Evolutionary conservation across 2,113 vertebrate genomes (phyloP).

Genomic region (Saimiri boliviensis): DNA sequence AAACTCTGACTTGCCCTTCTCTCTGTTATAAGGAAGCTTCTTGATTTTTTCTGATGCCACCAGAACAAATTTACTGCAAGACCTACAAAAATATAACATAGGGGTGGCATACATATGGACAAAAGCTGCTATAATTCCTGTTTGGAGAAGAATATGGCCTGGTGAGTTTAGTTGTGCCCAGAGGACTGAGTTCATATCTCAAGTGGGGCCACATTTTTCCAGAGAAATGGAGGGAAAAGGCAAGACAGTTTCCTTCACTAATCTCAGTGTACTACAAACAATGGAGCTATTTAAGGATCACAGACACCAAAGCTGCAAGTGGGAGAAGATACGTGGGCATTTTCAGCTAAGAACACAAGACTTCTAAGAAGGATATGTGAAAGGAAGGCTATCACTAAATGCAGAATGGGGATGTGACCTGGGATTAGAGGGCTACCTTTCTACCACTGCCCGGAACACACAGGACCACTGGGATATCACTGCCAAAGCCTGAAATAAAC

Average conservation of each 20-base stretch:
- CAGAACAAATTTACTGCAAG: not conserved
- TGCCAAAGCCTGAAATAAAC: not conserved
- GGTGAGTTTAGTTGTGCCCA: constrained; percentile 10
- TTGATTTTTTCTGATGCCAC: not conserved
- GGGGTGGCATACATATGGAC: not conserved
- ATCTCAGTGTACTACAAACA: constrained; percentile 30
- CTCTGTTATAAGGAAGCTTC: not conserved
- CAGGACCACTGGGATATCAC: not conserved
- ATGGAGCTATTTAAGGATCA: constrained; percentile 22
- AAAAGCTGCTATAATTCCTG: not conserved
- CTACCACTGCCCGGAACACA: not conserved
- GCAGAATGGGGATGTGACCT: not conserved
- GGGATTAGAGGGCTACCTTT: not conserved
- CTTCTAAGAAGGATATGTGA: not conserved
- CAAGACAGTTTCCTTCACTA: not conserved
- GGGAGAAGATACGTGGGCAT: not conserved
- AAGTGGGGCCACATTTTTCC: constrained; percentile 33
- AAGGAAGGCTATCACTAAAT: not conserved
- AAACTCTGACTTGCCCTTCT: not conserved
- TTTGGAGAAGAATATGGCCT: constrained; percentile 31
- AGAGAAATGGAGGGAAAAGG: not conserved
- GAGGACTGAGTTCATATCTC: constrained; percentile 22
- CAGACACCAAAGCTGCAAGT: not conserved
- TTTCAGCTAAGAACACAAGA: not conserved
- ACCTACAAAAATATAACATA: not conserved